Evolutionary conservation across 92 coral and sea anemone genomes (phyloP).

Genomic region (Galaxea fascicularis): DNA sequence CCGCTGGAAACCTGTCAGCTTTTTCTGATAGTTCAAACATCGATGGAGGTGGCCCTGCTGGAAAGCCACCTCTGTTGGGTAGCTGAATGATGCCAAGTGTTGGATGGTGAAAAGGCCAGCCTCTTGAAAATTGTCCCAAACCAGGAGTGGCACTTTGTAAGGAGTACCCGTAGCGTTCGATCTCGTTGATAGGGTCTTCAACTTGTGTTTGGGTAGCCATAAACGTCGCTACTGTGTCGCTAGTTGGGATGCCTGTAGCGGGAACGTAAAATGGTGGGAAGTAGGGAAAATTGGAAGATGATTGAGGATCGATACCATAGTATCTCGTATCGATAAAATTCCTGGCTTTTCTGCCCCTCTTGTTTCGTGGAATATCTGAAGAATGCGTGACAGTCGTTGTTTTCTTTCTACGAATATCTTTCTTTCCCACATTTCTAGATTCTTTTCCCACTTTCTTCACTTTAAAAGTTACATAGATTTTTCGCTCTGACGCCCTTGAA

Average conservation of each 20-base stretch:
- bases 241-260: neutral
- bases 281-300: neutral
- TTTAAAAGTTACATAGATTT: neutral
- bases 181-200: neutral
- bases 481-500: neutral
- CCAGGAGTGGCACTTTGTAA: neutral
- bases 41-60: neutral
- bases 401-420: neutral
- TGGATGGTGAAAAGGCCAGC: neutral
- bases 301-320: neutral
- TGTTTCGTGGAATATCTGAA: neutral
- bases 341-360: neutral
- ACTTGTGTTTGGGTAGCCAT: neutral
- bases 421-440: neutral
- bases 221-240: neutral
- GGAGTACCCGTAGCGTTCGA: constrained; percentile 3
- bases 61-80: neutral
- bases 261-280: neutral
- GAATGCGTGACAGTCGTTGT: neutral
- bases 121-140: neutral
- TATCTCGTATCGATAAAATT: neutral
- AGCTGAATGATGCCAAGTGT: neutral
- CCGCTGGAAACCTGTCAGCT: constrained; percentile 11
- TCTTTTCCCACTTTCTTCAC: neutral
- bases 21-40: neutral